These are phyloP conservation scores for Bugulina stolonifera DNA, from an alignment of 2,888 invertebrate genomes.

Conservation along the genomic window DNA sequence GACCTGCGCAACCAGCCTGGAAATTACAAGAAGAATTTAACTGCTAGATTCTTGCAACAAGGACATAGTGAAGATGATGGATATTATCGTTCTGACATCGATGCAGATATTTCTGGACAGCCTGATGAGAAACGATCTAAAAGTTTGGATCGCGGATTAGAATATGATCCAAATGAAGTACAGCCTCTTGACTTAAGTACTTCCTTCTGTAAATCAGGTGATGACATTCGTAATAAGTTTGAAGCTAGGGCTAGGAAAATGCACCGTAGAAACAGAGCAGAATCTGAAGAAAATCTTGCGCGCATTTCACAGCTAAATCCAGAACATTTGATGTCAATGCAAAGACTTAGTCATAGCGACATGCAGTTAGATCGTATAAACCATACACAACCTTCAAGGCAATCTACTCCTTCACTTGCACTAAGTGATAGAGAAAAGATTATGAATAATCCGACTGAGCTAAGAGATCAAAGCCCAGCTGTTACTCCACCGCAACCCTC, in stretches of 20 bases:
- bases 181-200: constrained; percentile 24
- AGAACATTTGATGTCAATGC: constrained; percentile 10
- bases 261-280: constrained; percentile 10
- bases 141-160: constrained; percentile 21
- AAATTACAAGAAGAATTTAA: constrained; percentile 25
- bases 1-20: constrained; percentile 26
- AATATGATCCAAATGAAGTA: not conserved
- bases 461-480: not conserved
- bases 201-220: not conserved
- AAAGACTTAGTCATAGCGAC: constrained; percentile 22
- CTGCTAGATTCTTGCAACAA: constrained; percentile 19
- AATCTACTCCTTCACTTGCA: not conserved
- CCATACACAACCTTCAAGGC: not conserved
- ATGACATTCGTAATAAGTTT: constrained; percentile 8
- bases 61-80: constrained; percentile 25
- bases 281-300: constrained; percentile 23
- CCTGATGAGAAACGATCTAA: constrained; percentile 19
- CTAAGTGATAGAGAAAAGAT: not conserved
- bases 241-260: constrained; percentile 19
- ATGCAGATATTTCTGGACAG: not conserved
- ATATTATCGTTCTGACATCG: constrained; percentile 1
- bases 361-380: constrained; percentile 19
- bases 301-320: not conserved
- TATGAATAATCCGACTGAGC: not conserved
- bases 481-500: not conserved